Percentiles rank a stretch among this genome's conserved stretches.
phyloP scores from a whole-genome alignment of 2,888 invertebrate genomes.

The Meganola albula region DNA sequence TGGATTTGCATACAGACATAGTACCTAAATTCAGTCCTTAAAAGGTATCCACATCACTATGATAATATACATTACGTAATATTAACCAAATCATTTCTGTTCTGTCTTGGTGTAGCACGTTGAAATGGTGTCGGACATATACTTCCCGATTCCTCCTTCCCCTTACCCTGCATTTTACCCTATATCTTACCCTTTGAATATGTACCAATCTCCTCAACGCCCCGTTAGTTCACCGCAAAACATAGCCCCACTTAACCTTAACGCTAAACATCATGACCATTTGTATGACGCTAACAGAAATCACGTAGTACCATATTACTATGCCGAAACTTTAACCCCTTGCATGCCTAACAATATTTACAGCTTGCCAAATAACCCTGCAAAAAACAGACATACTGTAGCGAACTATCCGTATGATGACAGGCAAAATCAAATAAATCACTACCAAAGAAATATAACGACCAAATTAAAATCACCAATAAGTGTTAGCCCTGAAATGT shows the following conservation, averaged over 20 bases:
- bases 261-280: slow-evolving; percentile 62
- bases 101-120: slow-evolving; percentile 80
- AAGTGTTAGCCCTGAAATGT: slow-evolving; percentile 44
- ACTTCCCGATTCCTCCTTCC: slow-evolving; percentile 77
- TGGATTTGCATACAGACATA: slow-evolving; percentile 3
- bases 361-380: slow-evolving; percentile 41
- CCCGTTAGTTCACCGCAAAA: slow-evolving; percentile 56
- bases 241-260: slow-evolving; percentile 44
- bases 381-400: slow-evolving; percentile 56
- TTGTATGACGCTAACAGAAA: slow-evolving; percentile 78
- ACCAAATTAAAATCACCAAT: slow-evolving; percentile 42
- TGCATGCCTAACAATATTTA: slow-evolving; percentile 67
- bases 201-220: slow-evolving; percentile 52
- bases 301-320: slow-evolving; percentile 70
- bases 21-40: slow-evolving; percentile 1
- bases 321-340: slow-evolving; percentile 63
- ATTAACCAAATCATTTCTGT: slow-evolving; percentile 73
- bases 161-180: slow-evolving; percentile 67
- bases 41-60: slow-evolving; percentile 27
- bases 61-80: slow-evolving; percentile 28
- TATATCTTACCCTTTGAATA: slow-evolving; percentile 71
- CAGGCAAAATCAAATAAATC: slow-evolving; percentile 46
- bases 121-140: slow-evolving; percentile 87
- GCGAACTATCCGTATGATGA: slow-evolving; percentile 57
- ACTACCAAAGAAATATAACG: slow-evolving; percentile 47